Evolutionary conservation across 2,797 vertebrate species (phyloP).

Genomic region (Lacerta viridis): DNA sequence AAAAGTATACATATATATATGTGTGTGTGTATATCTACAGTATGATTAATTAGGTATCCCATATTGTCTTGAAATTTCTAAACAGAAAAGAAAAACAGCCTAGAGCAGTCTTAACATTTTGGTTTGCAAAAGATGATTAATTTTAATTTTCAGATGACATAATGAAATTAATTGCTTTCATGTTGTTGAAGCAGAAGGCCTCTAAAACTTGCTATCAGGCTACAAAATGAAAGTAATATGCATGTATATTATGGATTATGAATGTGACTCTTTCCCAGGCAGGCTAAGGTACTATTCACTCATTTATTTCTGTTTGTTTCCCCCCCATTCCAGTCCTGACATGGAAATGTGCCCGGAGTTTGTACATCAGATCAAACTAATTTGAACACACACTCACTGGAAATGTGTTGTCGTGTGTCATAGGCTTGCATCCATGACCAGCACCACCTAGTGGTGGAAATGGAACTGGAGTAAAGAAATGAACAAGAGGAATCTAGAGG

Average conservation of each 20-base stretch:
- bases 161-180: constrained; percentile 74
- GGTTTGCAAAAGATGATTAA: constrained; percentile 66
- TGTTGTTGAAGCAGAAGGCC: constrained; percentile 70
- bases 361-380: no score
- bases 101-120: constrained; percentile 65
- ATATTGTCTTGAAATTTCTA: constrained; percentile 52
- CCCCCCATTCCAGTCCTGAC: no score
- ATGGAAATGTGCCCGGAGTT: no score
- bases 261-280: neutral
- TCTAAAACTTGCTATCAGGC: constrained; percentile 43
- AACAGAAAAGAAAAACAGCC: constrained; percentile 34
- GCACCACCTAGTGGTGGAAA: no score
- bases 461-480: no score
- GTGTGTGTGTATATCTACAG: neutral
- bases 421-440: no score
- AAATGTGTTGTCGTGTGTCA: no score
- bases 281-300: no score
- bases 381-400: no score
- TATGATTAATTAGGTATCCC: constrained; percentile 69
- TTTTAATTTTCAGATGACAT: constrained; percentile 70
- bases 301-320: no score
- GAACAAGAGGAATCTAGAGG: no score
- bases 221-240: neutral
- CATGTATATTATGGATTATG: neutral
- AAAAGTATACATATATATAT: constrained; percentile 27